A percentile compares a stretch with the other conserved stretches of the same genome.
These are phyloP conservation scores for Drosophila pseudoobscura DNA, from an alignment of 1,140 invertebrate species.

Conservation along the genomic window DNA sequence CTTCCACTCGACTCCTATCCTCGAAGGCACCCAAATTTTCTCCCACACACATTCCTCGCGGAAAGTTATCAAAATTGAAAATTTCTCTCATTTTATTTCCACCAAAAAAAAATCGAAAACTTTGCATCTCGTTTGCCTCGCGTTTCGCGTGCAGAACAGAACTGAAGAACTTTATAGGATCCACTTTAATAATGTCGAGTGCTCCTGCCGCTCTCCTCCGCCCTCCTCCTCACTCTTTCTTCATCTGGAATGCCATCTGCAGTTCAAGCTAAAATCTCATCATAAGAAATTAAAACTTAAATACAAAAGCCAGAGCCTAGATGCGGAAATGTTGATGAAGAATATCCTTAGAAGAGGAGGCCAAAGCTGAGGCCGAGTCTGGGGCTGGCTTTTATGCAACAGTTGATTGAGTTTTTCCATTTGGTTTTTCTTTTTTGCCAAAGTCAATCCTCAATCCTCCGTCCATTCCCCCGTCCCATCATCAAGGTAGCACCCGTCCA, in stretches of 20 bases:
- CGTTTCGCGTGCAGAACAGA: conserved; percentile 18
- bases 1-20: conserved; percentile 16
- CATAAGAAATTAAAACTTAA: conserved; percentile 78
- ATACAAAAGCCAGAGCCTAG: conserved; percentile 48
- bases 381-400: conserved; percentile 28
- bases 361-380: not conserved
- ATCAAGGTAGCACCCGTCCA: conserved; percentile 33
- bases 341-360: not conserved
- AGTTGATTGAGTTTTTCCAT: conserved; percentile 73
- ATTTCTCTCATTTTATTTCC: conserved; percentile 48
- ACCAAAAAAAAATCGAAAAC: conserved; percentile 25
- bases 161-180: conserved; percentile 73
- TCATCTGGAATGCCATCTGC: no score
- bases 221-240: not conserved
- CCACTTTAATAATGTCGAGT: conserved; percentile 81
- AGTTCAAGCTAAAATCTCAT: conserved; percentile 49
- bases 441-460: conserved; percentile 29
- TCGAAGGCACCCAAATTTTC: not conserved
- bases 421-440: conserved; percentile 22
- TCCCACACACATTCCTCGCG: conserved; percentile 1
- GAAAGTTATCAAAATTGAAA: conserved; percentile 77
- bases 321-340: conserved; percentile 5
- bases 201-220: conserved; percentile 39
- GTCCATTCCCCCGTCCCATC: not conserved
- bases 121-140: conserved; percentile 41